Conservation (phyloP, 2,113 vertebrate species). For the Phalacrocorax aristotelis region DNA sequence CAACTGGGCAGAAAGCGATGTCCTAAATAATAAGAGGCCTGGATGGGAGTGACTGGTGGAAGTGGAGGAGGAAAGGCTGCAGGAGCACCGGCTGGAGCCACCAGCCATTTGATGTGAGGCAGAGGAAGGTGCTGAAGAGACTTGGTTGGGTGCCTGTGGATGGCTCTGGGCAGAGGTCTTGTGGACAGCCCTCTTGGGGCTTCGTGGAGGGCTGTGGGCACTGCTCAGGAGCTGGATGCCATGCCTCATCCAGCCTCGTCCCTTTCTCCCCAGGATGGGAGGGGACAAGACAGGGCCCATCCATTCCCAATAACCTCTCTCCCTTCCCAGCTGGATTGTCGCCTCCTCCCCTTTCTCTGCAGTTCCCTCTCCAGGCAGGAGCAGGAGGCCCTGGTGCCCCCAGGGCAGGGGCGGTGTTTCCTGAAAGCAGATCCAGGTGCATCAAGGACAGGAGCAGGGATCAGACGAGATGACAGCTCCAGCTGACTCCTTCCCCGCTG, state of each 20-base stretch:
- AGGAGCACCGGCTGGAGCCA: accelerated
- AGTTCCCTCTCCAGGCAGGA: neutral
- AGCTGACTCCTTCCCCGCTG: neutral
- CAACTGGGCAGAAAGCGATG: neutral
- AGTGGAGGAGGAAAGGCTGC: neutral
- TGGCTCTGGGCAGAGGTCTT: neutral
- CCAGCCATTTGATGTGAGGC: neutral
- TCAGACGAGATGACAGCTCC: neutral
- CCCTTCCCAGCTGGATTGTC: neutral
- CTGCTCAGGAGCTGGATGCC: neutral
- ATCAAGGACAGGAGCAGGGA: neutral
- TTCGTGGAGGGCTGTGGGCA: neutral
- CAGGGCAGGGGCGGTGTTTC: neutral
- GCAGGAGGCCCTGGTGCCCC: neutral
- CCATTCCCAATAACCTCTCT: neutral
- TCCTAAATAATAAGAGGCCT: neutral
- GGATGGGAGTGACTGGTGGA: neutral
- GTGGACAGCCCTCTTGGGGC: neutral
- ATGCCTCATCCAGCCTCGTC: neutral
- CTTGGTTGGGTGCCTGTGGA: neutral
- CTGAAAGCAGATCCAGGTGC: neutral
- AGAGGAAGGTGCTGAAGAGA: neutral
- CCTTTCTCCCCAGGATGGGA: neutral
- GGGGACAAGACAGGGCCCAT: neutral
- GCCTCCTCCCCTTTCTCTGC: neutral